A percentile compares a stretch with the other conserved stretches of the same genome.
Evolutionary conservation across 1,140 invertebrate genomes (phyloP).

Genomic region (Anoplolepis gracilipes): DNA sequence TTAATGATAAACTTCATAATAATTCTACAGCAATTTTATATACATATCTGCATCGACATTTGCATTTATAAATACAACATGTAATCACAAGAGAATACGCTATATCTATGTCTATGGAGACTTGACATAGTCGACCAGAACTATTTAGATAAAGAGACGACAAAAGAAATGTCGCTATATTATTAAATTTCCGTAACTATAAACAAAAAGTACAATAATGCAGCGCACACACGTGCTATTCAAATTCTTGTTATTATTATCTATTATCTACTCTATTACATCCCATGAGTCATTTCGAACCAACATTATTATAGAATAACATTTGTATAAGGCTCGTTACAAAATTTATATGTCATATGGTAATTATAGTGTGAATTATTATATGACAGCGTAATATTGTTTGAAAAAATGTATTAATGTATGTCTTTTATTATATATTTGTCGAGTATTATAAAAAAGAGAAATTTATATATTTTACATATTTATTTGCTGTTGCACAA

Average conservation of each 20-base stretch:
- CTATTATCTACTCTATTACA: neutral
- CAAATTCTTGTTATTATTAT: conserved; percentile 27
- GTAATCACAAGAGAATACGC: neutral
- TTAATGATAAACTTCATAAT: neutral
- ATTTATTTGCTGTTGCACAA: neutral
- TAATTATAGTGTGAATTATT: neutral
- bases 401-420: neutral
- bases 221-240: neutral
- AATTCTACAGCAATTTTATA: neutral
- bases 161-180: neutral
- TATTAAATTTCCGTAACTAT: conserved; percentile 20
- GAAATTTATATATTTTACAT: neutral
- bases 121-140: neutral
- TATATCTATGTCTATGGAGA: neutral
- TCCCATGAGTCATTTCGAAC: neutral
- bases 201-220: conserved; percentile 2
- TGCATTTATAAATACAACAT: neutral
- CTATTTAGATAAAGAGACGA: conserved; percentile 20
- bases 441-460: neutral
- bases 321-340: conserved; percentile 10
- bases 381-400: neutral
- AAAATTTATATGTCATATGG: neutral
- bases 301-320: neutral
- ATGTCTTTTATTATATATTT: neutral
- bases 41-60: neutral